phyloP scores from a whole-genome alignment of 2,113 vertebrate species.

The Bombycilla garrulus region DNA sequence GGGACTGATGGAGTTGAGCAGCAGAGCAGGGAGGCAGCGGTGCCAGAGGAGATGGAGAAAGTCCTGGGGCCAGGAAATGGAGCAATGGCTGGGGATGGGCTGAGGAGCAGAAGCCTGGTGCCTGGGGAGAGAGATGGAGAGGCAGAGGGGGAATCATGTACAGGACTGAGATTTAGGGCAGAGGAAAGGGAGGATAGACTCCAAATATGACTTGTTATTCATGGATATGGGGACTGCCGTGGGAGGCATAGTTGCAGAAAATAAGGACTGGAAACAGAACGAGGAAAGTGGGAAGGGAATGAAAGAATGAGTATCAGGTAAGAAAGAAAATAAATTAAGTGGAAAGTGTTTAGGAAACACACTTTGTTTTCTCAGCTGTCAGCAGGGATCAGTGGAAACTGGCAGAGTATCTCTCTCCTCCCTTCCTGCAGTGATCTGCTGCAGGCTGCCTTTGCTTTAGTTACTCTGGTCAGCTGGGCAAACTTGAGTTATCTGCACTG shows the following conservation, averaged over 20 bases:
- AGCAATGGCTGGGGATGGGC: neutral
- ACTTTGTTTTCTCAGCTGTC: neutral
- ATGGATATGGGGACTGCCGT: neutral
- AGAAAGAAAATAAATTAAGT: neutral
- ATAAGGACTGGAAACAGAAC: neutral
- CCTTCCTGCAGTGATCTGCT: neutral
- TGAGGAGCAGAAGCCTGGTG: neutral
- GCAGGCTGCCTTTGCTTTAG: neutral
- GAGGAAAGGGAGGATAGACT: neutral
- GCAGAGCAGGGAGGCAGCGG: accelerated
- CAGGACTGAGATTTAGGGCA: neutral
- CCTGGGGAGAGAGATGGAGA: neutral
- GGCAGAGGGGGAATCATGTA: neutral
- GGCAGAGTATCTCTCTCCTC: neutral
- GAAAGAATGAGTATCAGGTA: neutral
- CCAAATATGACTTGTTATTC: neutral
- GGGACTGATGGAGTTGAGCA: neutral
- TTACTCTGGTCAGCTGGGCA: neutral
- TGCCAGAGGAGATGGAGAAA: neutral
- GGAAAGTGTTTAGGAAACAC: neutral
- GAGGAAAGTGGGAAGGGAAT: neutral
- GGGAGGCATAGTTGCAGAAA: neutral
- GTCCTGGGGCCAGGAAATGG: neutral
- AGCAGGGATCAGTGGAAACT: neutral
- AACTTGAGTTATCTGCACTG: neutral